Base-by-base conservation (phyloP, 53 echinoderm and acorn worm genomes). In the Echinometra lucunter region DNA sequence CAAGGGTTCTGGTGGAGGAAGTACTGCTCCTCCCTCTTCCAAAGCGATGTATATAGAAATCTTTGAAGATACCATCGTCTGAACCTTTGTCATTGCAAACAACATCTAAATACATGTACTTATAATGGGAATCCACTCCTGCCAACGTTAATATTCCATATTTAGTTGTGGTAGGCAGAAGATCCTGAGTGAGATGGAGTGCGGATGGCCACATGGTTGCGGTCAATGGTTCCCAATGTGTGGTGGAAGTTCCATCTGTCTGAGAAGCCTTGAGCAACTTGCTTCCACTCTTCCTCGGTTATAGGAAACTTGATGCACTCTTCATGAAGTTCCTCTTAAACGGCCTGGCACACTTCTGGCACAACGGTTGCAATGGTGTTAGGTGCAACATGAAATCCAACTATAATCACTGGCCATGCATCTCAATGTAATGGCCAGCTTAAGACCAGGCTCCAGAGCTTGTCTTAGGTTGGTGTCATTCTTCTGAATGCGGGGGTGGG, bases 21-120 rank as follows among this genome's bases (percentile, higher is more conserved):
- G 57, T 23, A 12, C 87, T 93, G 2, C n/a, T n/a, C n/a, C n/a
- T n/a, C n/a, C n/a, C n/a, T n/a, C n/a, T n/a, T n/a, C n/a, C n/a
- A n/a, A n/a, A n/a, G n/a, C n/a, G n/a, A n/a, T n/a, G n/a, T n/a
- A n/a, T n/a, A n/a, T n/a, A n/a, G n/a, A n/a, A n/a, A n/a, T 91
- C 56, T 53, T 91, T 96, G 92, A 87, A 95, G 30, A 94, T 55
- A 38, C 69, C 82, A 66, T 94, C 74, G 53, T 95, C 95, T 91
- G 66, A 90, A 58, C 90, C 13, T 3, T 18, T 40, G 38, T 89
- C 94, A 89, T 66, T 85, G 94, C 58, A 58, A 89, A n/a, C n/a
- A n/a, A n/a, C n/a, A n/a, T n/a, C n/a, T n/a, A n/a, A n/a, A n/a
- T n/a, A n/a, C n/a, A n/a, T n/a, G n/a, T n/a, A n/a, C n/a, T n/a